Evolutionary conservation across 2,113 vertebrate species (phyloP), one percentile per base, ranked within the genome.

Genomic region (Sphyrna mokarran): DNA sequence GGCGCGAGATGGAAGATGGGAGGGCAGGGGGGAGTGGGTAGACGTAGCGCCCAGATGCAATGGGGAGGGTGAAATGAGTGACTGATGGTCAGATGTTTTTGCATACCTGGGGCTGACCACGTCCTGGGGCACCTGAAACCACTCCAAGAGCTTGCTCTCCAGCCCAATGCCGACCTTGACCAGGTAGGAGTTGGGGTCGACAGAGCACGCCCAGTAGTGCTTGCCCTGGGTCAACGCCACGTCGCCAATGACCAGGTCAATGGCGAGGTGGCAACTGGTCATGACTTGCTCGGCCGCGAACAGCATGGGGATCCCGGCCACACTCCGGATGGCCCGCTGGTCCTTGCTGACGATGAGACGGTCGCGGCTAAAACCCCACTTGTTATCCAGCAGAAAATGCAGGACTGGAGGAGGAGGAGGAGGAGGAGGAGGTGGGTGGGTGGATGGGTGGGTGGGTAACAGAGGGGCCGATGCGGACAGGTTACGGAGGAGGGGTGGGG

Each of bases 171-270:
- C 99, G 96, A 99, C 98, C 97, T 99, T 99, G 37, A 99, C 99
- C 97, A 99, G 97, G 97, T 99, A 99, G 96, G 99, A 99, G 37
- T 98, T 98, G 33, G 99, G 99, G 96, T 99, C 99, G 96, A 99
- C 98, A 0, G 98, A 98, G 96, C 99, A 99, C 58, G 98, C 99
- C 99, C 99, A 99, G 97, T 99, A 99, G 97, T 98, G 99, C 96
- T 98, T 98, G 96, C 99, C 99, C 96, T 99, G 98, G 14, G 98
- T 98, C 97, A 99, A 97, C 14, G 99, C 98, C 97, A 99, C 97
- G 0, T 99, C 97, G 13, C 99, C 97, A 96, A 98, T 97, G 90
- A 98, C 97, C 96, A 99, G 97, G 96, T 99, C 99, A 70, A 99
- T 98, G 13, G 98, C 99, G 96, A 99, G 97, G 96, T 99, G 98